Conservation (phyloP, 2,113 vertebrate species). For the Nothobranchius furzeri region DNA sequence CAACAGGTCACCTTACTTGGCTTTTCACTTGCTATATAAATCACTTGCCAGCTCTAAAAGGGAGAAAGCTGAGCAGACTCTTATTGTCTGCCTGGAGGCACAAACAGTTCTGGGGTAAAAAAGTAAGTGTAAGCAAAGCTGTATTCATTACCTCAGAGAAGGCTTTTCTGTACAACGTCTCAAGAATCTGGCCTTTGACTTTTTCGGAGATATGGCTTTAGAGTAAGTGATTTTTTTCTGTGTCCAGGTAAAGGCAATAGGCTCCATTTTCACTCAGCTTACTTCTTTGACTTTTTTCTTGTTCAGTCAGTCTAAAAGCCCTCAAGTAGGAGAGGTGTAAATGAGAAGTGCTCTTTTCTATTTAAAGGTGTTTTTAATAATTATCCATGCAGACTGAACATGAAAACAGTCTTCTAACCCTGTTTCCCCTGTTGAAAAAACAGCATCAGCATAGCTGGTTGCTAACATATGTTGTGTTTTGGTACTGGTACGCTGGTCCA, state of each 20-base stretch:
- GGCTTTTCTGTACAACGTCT: constrained; percentile 14
- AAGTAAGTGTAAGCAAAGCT: constrained; percentile 38
- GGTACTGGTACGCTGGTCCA: no score
- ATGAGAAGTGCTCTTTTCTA: no score
- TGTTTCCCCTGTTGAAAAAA: no score
- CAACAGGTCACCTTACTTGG: constrained; percentile 64
- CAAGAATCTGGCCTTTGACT: constrained; percentile 15
- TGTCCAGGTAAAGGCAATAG: background rate
- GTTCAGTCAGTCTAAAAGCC: no score
- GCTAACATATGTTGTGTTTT: no score
- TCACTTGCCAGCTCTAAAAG: constrained; percentile 44
- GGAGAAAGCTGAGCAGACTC: constrained; percentile 22
- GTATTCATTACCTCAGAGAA: constrained; percentile 4
- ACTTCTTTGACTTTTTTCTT: background rate
- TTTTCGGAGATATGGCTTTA: constrained; percentile 5
- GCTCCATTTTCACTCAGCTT: background rate
- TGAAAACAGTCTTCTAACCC: no score
- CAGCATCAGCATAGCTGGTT: no score
- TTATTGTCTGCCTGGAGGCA: constrained; percentile 43
- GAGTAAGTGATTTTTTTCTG: background rate
- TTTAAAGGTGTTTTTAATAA: no score
- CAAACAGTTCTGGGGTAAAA: constrained; percentile 31
- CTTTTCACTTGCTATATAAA: constrained; percentile 65
- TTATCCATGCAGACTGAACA: no score
- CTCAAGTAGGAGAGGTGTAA: no score